A percentile compares a stretch with the other conserved stretches of the same genome.
Evolutionary conservation across 2,113 vertebrate species (phyloP).

Genomic region (Chlorocebus sabaeus): DNA sequence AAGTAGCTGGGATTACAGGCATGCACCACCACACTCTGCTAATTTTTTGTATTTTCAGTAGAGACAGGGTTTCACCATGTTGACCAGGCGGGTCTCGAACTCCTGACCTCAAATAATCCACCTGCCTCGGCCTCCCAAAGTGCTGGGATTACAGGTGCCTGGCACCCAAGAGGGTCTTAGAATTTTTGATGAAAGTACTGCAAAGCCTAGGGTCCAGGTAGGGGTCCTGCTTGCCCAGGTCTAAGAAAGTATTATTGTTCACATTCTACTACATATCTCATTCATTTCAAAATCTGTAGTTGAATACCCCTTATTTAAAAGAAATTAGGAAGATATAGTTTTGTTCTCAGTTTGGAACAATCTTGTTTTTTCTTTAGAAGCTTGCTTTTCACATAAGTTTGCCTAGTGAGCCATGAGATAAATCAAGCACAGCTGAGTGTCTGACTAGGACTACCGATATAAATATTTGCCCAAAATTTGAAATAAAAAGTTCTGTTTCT

Average conservation of each 20-base stretch:
- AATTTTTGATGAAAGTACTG: neutral
- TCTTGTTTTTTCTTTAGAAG: neutral
- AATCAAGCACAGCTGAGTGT: neutral
- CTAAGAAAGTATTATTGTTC: neutral
- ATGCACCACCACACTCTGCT: too few species aligned
- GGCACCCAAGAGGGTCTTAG: neutral
- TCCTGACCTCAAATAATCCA: too few species aligned
- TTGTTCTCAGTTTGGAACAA: neutral
- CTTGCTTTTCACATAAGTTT: neutral
- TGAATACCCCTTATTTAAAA: neutral
- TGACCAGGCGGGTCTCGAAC: too few species aligned
- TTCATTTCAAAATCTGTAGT: neutral
- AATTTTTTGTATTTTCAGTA: too few species aligned
- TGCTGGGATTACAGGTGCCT: too few species aligned
- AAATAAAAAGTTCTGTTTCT: neutral
- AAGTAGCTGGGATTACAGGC: too few species aligned
- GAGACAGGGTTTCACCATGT: too few species aligned
- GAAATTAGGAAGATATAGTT: neutral
- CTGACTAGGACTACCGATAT: neutral
- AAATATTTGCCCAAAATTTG: slow-evolving; percentile 7
- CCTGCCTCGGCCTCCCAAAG: too few species aligned
- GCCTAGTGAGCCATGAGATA: neutral
- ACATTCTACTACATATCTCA: neutral
- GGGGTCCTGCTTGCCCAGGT: neutral
- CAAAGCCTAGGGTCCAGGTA: neutral